These are phyloP conservation scores for Penelope pileata DNA, from an alignment of 2,113 vertebrate species.

Conservation along the genomic window DNA sequence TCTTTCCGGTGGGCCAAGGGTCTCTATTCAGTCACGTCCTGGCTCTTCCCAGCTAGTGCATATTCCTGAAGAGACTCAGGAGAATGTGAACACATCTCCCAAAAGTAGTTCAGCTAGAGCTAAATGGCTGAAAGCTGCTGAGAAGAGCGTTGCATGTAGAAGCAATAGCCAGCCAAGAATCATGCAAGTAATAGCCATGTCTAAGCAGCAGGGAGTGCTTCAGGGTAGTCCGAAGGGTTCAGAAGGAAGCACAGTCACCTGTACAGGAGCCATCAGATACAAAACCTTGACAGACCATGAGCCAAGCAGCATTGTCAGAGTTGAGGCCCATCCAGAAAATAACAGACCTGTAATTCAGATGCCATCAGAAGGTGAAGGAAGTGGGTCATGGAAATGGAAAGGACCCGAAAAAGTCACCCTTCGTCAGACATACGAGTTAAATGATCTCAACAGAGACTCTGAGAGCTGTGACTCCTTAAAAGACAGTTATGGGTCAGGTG, in stretches of 20 bases:
- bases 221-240: conserved; percentile 90
- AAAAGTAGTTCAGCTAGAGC: conserved; percentile 84
- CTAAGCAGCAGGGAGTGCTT: conserved; percentile 95
- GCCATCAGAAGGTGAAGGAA: conserved; percentile 88
- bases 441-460: conserved; percentile 92
- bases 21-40: conserved; percentile 92
- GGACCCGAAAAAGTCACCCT: conserved; percentile 88
- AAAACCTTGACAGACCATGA: conserved; percentile 89
- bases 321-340: conserved; percentile 95
- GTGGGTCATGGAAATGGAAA: conserved; percentile 96
- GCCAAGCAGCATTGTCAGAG: conserved; percentile 87
- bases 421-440: conserved; percentile 92
- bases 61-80: conserved; percentile 96
- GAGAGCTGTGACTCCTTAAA: conserved; percentile 89
- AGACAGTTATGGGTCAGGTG: conserved; percentile 86
- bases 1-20: conserved; percentile 87
- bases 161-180: conserved; percentile 89
- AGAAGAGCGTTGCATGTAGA: conserved; percentile 88
- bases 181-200: conserved; percentile 97
- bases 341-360: conserved; percentile 89
- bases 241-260: conserved; percentile 85
- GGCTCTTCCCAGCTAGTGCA: conserved; percentile 96
- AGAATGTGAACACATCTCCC: conserved; percentile 84
- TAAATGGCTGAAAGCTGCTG: conserved; percentile 93
- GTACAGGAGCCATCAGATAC: conserved; percentile 86